Percentiles rank a stretch among this genome's conserved stretches.
Conservation (phyloP, 1,140 invertebrate species). For the Onthophagus taurus region DNA sequence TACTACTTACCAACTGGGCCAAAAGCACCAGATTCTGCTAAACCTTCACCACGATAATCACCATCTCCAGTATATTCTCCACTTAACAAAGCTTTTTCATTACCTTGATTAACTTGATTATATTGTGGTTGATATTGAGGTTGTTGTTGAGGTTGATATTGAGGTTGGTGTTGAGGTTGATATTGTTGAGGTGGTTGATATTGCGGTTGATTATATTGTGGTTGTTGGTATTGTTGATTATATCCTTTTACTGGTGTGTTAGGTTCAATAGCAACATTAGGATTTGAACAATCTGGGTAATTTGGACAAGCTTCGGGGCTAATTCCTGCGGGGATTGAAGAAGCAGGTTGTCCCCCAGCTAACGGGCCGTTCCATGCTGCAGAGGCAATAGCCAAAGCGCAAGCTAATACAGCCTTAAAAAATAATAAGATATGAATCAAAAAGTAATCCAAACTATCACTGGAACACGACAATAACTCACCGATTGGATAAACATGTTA, state of each 20-base stretch:
- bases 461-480: no score
- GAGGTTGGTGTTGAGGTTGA: not conserved
- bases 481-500: constrained; percentile 40
- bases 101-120: constrained; percentile 13
- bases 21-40: constrained; percentile 39
- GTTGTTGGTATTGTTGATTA: constrained; percentile 14
- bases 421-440: not conserved
- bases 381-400: constrained; percentile 24
- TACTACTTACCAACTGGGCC: constrained; percentile 16
- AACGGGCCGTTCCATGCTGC: constrained; percentile 34
- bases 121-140: not conserved
- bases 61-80: constrained; percentile 36
- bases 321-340: constrained; percentile 35
- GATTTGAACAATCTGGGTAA: constrained; percentile 37
- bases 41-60: constrained; percentile 40
- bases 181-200: not conserved
- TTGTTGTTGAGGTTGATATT: constrained; percentile 6
- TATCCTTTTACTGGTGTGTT: constrained; percentile 12
- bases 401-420: constrained; percentile 32
- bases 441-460: not conserved
- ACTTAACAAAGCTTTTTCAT: constrained; percentile 28
- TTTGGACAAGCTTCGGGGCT: constrained; percentile 38
- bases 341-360: constrained; percentile 34
- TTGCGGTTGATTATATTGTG: not conserved
- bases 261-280: constrained; percentile 31